Evolutionary conservation across 2,797 vertebrate species (phyloP).

Genomic region (Neosilurus hyrtlii): DNA sequence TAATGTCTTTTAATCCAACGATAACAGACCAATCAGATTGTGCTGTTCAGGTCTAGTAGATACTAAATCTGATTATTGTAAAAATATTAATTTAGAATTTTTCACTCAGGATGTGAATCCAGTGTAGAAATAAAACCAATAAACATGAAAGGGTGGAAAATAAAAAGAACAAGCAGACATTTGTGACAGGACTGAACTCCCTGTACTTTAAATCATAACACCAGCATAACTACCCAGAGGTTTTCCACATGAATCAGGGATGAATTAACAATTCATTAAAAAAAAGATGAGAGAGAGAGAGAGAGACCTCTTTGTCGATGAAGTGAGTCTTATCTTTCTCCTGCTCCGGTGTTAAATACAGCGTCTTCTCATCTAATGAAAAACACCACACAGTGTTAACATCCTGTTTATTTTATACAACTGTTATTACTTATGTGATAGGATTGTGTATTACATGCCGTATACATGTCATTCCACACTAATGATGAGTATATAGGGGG

Average conservation of each 20-base stretch:
- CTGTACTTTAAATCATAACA: background rate
- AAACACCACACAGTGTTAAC: background rate
- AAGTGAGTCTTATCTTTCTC: slow-evolving; percentile 99
- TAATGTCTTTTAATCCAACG: no score
- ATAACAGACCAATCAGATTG: no score
- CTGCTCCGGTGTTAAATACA: slow-evolving; percentile 96
- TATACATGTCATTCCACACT: no score
- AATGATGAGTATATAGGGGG: no score
- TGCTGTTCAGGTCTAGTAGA: no score
- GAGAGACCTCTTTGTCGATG: slow-evolving; percentile 94
- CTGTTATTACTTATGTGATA: no score
- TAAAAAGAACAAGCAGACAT: background rate
- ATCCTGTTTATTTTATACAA: background rate
- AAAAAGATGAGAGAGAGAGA: background rate
- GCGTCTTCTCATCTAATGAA: slow-evolving; percentile 88
- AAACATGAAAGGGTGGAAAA: background rate
- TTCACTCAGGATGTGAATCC: background rate
- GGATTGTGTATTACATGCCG: no score
- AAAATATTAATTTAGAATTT: background rate
- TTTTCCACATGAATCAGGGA: background rate
- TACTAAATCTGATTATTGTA: background rate
- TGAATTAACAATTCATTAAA: background rate
- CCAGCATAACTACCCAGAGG: background rate
- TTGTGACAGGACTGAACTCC: background rate
- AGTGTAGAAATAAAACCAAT: background rate